Conservation (phyloP, 2,797 vertebrate genomes). For the Hydrolagus colliei region DNA sequence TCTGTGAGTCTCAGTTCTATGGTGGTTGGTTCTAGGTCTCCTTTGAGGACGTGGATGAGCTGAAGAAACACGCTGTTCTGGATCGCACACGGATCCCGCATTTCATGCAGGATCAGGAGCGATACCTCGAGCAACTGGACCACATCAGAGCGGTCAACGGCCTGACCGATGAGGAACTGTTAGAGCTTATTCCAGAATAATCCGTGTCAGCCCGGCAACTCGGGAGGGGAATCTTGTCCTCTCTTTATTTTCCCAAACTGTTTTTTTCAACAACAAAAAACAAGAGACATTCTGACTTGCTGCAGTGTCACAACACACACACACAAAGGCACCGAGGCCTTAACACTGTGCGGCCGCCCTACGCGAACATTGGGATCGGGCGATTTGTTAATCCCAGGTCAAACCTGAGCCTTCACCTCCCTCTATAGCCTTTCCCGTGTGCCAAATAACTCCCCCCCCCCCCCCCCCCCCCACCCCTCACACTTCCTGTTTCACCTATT, state of each 20-base stretch:
- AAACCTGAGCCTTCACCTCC: constrained; percentile 4
- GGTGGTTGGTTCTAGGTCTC: constrained; percentile 66
- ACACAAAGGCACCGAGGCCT: constrained; percentile 28
- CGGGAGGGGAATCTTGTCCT: no score
- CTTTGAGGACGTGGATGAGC: constrained; percentile 77
- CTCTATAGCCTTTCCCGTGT: not conserved
- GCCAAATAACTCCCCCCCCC: no score
- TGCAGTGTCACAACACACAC: not conserved
- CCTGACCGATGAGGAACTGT: constrained; percentile 69
- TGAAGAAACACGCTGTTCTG: constrained; percentile 66
- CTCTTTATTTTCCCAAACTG: not conserved
- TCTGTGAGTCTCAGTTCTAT: not conserved
- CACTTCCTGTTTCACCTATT: constrained; percentile 18
- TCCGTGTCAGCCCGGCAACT: no score
- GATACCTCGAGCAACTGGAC: constrained; percentile 81
- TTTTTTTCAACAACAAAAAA: not conserved
- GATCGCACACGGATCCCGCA: constrained; percentile 76
- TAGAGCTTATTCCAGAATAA: constrained; percentile 65
- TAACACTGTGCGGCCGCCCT: not conserved
- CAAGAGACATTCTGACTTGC: not conserved
- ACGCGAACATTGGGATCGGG: not conserved
- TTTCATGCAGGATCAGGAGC: constrained; percentile 84
- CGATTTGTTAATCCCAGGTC: constrained; percentile 8
- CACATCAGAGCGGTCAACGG: constrained; percentile 81
- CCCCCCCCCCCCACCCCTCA: not conserved